These are phyloP conservation scores for Upupa epops DNA, from an alignment of 2,113 vertebrate genomes.

Conservation along the genomic window DNA sequence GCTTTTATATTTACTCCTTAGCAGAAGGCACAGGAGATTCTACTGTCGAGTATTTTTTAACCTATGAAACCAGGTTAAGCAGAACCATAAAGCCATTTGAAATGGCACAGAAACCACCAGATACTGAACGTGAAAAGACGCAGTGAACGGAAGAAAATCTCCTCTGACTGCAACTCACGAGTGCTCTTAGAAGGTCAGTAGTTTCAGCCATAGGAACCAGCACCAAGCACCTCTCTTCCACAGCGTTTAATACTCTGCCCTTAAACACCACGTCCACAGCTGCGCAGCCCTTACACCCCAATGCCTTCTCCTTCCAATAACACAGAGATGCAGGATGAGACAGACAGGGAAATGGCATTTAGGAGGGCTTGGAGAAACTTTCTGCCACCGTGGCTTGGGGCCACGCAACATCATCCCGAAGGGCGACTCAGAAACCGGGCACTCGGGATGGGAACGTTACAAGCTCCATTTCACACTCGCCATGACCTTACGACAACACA, in stretches of 20 bases:
- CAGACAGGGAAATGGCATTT: neutral
- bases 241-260: neutral
- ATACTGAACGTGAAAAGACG: rapidly evolving
- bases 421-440: neutral
- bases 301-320: neutral
- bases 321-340: neutral
- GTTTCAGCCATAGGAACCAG: neutral
- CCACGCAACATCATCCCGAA: neutral
- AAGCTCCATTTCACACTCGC: neutral
- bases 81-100: neutral
- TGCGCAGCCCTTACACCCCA: too few relatives aligned
- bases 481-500: neutral
- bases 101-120: neutral
- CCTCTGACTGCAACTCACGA: neutral
- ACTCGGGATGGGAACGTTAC: rapidly evolving
- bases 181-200: neutral
- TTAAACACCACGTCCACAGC: neutral
- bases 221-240: neutral
- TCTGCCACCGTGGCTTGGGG: neutral
- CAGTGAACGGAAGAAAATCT: neutral
- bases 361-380: neutral
- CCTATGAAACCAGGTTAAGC: neutral
- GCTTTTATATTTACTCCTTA: neutral
- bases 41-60: neutral
- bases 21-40: neutral